phyloP scores from a whole-genome alignment of 2,888 invertebrate species.

The Ophioninae sp. region DNA sequence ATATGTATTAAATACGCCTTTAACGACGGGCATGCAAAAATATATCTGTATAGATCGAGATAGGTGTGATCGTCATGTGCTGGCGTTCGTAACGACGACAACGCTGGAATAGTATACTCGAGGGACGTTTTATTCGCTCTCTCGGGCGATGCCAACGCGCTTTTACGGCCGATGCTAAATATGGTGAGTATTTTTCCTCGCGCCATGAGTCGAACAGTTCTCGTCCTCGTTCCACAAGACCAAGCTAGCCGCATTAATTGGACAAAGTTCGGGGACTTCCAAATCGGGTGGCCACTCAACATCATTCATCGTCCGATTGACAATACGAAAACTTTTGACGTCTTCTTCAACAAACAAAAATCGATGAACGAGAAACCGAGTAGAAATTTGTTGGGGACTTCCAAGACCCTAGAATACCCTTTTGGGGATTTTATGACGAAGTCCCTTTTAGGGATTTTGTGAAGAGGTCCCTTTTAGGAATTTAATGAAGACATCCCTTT shows the following conservation, averaged over 20 bases:
- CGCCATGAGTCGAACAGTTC: slow-evolving; percentile 59
- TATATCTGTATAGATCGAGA: not conserved
- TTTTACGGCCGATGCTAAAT: slow-evolving; percentile 66
- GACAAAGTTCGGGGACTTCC: not conserved
- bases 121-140: slow-evolving; percentile 25
- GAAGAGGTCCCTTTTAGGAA: too few relatives aligned
- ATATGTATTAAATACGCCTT: slow-evolving; percentile 42
- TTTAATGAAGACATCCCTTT: too few relatives aligned
- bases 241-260: slow-evolving; percentile 60
- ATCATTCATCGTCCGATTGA: not conserved
- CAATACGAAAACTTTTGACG: too few relatives aligned
- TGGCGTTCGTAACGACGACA: slow-evolving; percentile 36
- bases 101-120: slow-evolving; percentile 26
- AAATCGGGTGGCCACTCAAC: not conserved
- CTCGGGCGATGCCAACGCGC: slow-evolving; percentile 48
- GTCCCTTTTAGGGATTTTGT: too few relatives aligned
- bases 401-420: too few relatives aligned
- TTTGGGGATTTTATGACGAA: too few relatives aligned
- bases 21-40: slow-evolving; percentile 4
- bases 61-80: slow-evolving; percentile 22
- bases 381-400: too few relatives aligned
- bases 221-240: slow-evolving; percentile 65
- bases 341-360: too few relatives aligned
- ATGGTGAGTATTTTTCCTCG: slow-evolving; percentile 66
- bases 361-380: too few relatives aligned